phyloP scores from a whole-genome alignment of 2,797 vertebrate genomes.

The Muraenolepis orangiensis region DNA sequence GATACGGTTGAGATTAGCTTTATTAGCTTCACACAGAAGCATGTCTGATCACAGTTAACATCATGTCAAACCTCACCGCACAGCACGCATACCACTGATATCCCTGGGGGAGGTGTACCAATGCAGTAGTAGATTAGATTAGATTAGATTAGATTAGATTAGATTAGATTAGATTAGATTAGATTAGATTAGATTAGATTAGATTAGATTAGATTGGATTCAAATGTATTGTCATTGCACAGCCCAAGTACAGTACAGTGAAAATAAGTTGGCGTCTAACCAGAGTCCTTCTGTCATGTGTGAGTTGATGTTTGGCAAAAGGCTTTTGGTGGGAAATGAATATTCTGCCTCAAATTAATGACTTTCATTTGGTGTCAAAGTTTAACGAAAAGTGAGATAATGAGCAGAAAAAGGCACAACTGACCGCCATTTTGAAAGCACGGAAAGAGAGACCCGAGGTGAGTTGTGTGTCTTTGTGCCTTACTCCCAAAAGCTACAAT shows the following conservation, averaged over 20 bases:
- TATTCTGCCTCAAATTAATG: not conserved
- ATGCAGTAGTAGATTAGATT: slow-evolving; percentile 52
- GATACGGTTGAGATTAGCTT: slow-evolving; percentile 67
- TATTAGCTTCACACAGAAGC: slow-evolving; percentile 68
- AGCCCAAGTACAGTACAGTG: too few relatives aligned
- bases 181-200: too few relatives aligned
- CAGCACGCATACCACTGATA: slow-evolving; percentile 50
- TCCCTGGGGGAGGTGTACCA: slow-evolving; percentile 58
- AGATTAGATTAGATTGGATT: too few relatives aligned
- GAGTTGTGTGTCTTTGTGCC: not conserved
- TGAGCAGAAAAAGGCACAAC: not conserved
- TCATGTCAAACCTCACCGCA: slow-evolving; percentile 50
- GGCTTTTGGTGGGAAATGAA: not conserved
- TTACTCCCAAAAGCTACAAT: too few relatives aligned
- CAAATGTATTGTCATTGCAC: too few relatives aligned
- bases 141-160: too few relatives aligned
- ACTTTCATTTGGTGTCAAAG: too few relatives aligned
- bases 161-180: too few relatives aligned
- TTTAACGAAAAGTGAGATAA: not conserved
- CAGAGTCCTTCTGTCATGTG: slow-evolving; percentile 43
- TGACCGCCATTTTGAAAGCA: not conserved
- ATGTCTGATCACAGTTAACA: slow-evolving; percentile 71
- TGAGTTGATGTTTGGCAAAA: slow-evolving; percentile 17
- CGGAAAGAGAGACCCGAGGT: not conserved
- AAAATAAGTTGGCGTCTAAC: too few relatives aligned